Base-by-base conservation (phyloP, 2,888 invertebrate species). In the Standfussiana lucernea region DNA sequence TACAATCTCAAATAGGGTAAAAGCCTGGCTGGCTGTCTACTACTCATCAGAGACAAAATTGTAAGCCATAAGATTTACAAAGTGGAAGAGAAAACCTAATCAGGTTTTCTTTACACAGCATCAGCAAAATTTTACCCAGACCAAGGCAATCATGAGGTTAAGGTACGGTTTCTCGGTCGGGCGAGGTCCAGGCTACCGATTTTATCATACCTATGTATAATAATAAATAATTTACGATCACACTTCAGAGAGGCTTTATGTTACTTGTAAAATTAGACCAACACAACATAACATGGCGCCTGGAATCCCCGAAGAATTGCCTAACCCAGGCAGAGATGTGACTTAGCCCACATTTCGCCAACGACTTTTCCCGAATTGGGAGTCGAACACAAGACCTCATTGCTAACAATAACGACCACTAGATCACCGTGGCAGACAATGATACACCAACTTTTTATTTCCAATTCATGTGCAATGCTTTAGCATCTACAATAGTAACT, bases 401-500 rank as follows among this genome's bases (percentile, higher is more conserved):
- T 18, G 18, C 8, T 32, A 28, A 2, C 28, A 8, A 59, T 28
- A 18, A 7, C 7, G 15, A 28, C 28, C 56, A 28, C 28, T 28
- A 56, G 15, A 28, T 28, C 15, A 56, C 28, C 28, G 56, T 28
- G 7, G 15, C 56, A 56, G 28, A 15, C 28, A 28, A 56, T 56
- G 15, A 59, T 32, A 8, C 18, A 59, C 32, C 37, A 15, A 67
- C 32, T 62, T 62, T n/a, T 62, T 50, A 45, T 42, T 40, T n/a
- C 3, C 21, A 15, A 18, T 28, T 18, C 66, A 64, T 35, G 56
- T 24, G 50, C 50, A 72, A 42, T 35, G 11, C 35, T 66, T 37
- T 35, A 28, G 37, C 28, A 42, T 3, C 5, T 18, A 64, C 79
- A 72, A 66, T 35, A 24, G 59, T 21, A 40, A 78, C 77, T 78